phyloP scores from a whole-genome alignment of 2,113 vertebrate genomes.

The Panurus biarmicus region DNA sequence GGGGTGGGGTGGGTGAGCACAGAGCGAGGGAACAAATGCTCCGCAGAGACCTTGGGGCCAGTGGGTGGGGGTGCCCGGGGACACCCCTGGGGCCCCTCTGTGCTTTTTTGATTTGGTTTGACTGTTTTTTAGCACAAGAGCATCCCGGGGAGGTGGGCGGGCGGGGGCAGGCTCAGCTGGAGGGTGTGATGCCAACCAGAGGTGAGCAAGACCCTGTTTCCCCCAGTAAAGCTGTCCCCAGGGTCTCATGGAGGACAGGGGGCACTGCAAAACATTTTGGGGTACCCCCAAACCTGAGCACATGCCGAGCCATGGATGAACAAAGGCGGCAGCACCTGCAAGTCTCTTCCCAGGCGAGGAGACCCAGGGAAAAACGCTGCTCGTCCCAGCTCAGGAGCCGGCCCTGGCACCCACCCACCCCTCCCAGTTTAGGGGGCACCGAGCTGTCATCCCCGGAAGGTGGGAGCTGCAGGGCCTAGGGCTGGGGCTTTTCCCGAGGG shows the following conservation, averaged over 20 bases:
- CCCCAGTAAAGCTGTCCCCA: neutral
- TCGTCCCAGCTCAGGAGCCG: neutral
- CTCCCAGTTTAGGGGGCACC: neutral
- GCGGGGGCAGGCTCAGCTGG: neutral
- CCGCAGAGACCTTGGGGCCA: neutral
- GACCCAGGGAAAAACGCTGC: neutral
- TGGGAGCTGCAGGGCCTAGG: neutral
- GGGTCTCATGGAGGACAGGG: neutral
- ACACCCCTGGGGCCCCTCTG: neutral
- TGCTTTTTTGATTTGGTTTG: neutral
- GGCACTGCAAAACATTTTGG: neutral
- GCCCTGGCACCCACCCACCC: neutral
- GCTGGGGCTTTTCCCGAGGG: neutral
- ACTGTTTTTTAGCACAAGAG: neutral
- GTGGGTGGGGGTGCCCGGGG: neutral
- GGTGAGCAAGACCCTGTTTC: neutral
- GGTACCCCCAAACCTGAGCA: neutral
- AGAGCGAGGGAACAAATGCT: constrained; percentile 47
- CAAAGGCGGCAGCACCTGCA: neutral
- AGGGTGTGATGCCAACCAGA: no score
- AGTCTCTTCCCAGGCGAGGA: neutral
- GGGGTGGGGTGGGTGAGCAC: neutral
- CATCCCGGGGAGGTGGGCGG: neutral
- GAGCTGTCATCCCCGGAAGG: neutral
- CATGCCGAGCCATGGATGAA: neutral